Evolutionary conservation across 2,113 vertebrate genomes (phyloP).

Genomic region (chimpanzee (Pan troglodytes)): DNA sequence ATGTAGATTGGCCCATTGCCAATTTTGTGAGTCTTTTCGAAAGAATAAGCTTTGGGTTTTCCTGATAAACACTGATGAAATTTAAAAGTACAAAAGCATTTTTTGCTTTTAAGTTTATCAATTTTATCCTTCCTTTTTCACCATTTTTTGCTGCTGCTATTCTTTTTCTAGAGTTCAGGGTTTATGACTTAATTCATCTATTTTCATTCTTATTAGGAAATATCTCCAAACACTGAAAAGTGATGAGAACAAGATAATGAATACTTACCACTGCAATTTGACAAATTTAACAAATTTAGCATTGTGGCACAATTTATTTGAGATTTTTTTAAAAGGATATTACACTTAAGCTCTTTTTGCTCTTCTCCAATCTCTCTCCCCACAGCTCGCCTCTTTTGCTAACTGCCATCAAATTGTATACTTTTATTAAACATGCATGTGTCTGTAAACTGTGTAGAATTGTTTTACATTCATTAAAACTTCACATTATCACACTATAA

Average conservation of each 20-base stretch:
- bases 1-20: background rate
- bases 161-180: background rate
- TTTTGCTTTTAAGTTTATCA: background rate
- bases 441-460: background rate
- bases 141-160: background rate
- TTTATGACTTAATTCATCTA: background rate
- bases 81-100: background rate
- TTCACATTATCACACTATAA: background rate
- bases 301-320: background rate
- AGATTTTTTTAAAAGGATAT: background rate
- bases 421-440: background rate
- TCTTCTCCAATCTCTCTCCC: background rate
- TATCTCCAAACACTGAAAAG: constrained; percentile 38
- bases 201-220: constrained; percentile 35
- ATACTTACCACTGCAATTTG: background rate
- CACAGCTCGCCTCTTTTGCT: background rate
- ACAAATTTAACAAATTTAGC: background rate
- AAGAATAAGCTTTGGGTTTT: background rate
- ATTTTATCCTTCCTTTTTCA: background rate
- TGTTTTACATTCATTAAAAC: background rate
- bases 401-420: background rate
- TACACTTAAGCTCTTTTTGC: background rate
- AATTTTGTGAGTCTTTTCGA: background rate
- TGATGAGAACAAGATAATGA: background rate
- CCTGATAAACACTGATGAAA: background rate